A percentile compares a stretch with the other conserved stretches of the same genome.
Conservation (phyloP, 1,140 invertebrate species). For the Planococcus citri region DNA sequence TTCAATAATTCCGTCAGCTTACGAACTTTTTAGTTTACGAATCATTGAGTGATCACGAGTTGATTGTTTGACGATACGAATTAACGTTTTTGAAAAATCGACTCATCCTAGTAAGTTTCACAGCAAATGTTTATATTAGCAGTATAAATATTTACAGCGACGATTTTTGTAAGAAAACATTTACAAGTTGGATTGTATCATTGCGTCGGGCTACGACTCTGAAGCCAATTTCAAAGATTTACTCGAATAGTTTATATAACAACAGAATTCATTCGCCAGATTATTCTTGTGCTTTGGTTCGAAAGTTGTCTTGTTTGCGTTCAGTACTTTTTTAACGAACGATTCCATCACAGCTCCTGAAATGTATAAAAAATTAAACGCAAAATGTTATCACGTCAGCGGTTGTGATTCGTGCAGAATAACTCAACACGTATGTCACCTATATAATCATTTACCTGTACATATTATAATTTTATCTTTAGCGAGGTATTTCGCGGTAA, state of each 20-base stretch:
- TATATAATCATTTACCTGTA: slow-evolving; percentile 48
- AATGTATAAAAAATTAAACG: slow-evolving; percentile 30
- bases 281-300: slow-evolving; percentile 72
- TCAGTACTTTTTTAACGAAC: slow-evolving; percentile 48
- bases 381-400: not conserved
- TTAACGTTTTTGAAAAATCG: too few relatives aligned
- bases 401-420: not conserved
- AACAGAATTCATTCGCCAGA: slow-evolving; percentile 82
- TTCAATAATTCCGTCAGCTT: too few relatives aligned
- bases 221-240: not conserved
- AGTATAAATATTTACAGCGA: too few relatives aligned
- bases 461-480: slow-evolving; percentile 78
- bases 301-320: slow-evolving; percentile 54
- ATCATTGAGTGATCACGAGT: too few relatives aligned
- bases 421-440: slow-evolving; percentile 9
- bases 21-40: too few relatives aligned
- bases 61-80: too few relatives aligned
- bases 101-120: too few relatives aligned
- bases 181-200: too few relatives aligned
- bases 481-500: slow-evolving; percentile 61
- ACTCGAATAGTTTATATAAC: slow-evolving; percentile 67
- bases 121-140: too few relatives aligned
- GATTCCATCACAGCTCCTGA: slow-evolving; percentile 63
- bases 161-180: too few relatives aligned
- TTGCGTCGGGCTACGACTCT: not conserved